Evolutionary conservation across 2,888 invertebrate genomes (phyloP).

Genomic region (Camponotus fellah): DNA sequence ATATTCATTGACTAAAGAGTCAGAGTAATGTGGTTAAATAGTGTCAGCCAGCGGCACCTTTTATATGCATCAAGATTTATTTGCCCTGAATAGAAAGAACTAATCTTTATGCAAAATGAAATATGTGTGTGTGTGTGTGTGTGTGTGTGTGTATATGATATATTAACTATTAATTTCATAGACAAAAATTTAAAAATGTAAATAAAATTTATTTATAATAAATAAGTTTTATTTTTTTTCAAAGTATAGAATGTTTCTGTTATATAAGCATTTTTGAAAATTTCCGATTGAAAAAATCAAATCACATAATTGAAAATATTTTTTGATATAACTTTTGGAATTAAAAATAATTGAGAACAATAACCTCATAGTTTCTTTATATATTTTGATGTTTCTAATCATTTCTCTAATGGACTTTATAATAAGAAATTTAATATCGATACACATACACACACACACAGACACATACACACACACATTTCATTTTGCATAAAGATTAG

Average conservation of each 20-base stretch:
- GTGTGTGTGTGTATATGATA: too few species aligned
- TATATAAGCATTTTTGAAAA: background rate
- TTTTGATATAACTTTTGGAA: background rate
- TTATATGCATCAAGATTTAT: constrained; percentile 36
- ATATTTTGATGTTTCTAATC: background rate
- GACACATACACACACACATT: background rate
- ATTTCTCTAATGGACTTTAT: background rate
- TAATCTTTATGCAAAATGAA: constrained; percentile 38
- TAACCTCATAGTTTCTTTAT: background rate
- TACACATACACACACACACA: background rate
- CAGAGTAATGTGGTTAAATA: constrained; percentile 23
- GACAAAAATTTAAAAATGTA: background rate
- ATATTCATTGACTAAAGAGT: constrained; percentile 39
- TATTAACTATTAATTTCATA: background rate
- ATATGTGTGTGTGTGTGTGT: background rate
- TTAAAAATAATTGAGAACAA: background rate
- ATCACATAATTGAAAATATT: background rate
- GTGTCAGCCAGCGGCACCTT: constrained; percentile 18
- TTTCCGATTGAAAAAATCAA: background rate
- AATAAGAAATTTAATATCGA: background rate
- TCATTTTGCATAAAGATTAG: constrained; percentile 34
- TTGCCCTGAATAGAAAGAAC: constrained; percentile 28
- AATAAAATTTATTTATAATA: background rate
- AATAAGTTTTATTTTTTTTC: background rate
- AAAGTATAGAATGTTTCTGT: background rate